Base-by-base conservation (phyloP, 2,888 invertebrate genomes). In the Nomada fabriciana region DNA sequence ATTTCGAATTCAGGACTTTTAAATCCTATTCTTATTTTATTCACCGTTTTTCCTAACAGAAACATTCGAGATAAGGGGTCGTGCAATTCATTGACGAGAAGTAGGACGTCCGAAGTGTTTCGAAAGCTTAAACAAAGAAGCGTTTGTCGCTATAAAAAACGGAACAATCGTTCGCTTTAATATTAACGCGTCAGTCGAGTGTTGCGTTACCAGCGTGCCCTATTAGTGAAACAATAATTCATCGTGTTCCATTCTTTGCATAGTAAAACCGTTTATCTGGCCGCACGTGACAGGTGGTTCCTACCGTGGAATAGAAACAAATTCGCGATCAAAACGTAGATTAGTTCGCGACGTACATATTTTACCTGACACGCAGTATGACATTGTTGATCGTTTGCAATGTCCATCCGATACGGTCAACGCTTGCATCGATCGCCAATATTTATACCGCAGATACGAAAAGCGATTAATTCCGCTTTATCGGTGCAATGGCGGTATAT, bases 201-300 rank as follows among this genome's bases (percentile, higher is more conserved):
- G 65, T 79, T 59, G 13, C 67, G 53, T 67, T 71, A 67, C 67
- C 55, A 11, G 23, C 61, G 80, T 79, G 77, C 61, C 53, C 52
- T 69, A 79, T 83, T 87, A 85, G 85, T 85, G 83, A 78, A 83
- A 83, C 85, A 83, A 69, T 86, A 87, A 85, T 85, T 85, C 83
- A 85, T 74, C 77, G 75, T 47, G 76, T 53, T 47, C 76, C 73
- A 65, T 67, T 78, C 76, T 76, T 81, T 80, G 68, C 76, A 78
- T 72, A 72, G 80, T 65, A 69, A 75, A 65, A 71, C 76, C 74
- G 76, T 83, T 85, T 83, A 80, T 86, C 70, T 76, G 67, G 75
- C 74, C 68, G 25, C 20, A 67, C 83, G 73, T 87, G 88, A 77
- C 85, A 71, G 81, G 74, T 78, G 80, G 78, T 74, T 80, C 81